Base-by-base conservation (phyloP, 2,888 invertebrate species). In the Bembecia ichneumoniformis region DNA sequence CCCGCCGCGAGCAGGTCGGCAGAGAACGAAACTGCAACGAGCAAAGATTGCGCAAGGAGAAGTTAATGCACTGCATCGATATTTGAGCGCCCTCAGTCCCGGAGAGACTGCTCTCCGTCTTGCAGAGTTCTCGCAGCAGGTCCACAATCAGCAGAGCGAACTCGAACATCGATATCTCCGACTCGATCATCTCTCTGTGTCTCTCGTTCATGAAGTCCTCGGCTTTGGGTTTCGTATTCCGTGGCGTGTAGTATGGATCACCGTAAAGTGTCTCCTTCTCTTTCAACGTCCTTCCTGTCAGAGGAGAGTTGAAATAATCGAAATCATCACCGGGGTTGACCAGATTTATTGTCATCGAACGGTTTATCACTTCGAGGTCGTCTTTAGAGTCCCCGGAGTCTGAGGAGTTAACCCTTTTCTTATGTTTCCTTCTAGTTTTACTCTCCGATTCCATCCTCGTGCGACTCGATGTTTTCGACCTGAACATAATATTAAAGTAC, bases 51-150 rank as follows among this genome's bases (percentile, higher is more conserved):
- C 90, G 88, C 35, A 91, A 57, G 0, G 91, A 82, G 58, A 91
- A 91, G 62, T 90, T 90, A 0, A 91, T 77, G 20, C 90, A 89
- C 54, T 90, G 90, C 59, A 90, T 82, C 0, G 89, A 88, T 50
- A 89, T 84, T 54, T 86, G 87, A 0, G 89, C 86, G 0, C 87
- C 88, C 52, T 89, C 89, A 1, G 89, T 82, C 0, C 87, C 84
- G 0, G 86, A 78, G 0, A 87, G 66, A 49, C 86, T 80, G 59
- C 82, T 82, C 54, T 90, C 89, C 9, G 89, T 83, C 48, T 83
- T 83, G 44, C 89, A 87, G 35, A 90, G 60, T 49, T 87, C 87
- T 51, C 88, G 87, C 3, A 91, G 68, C 44, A 91, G 63, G 52
- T 90, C 89, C 2, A 89, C 83, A 46, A 90, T 88, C 49, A 91